Percentiles rank a stretch among this genome's conserved stretches.
These are phyloP conservation scores for Cololabis saira DNA, from an alignment of 2,113 vertebrate genomes.

Conservation along the genomic window DNA sequence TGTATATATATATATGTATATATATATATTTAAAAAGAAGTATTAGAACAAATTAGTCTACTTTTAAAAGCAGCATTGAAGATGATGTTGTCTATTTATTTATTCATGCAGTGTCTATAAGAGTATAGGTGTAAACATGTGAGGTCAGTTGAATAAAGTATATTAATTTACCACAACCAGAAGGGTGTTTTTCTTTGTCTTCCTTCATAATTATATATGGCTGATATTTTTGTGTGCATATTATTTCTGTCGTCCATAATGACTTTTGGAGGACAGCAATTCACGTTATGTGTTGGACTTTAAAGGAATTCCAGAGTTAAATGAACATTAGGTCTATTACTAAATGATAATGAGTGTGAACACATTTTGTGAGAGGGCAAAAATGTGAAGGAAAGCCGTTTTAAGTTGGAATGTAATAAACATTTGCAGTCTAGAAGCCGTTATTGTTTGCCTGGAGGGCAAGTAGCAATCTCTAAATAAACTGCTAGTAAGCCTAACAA, in stretches of 20 bases:
- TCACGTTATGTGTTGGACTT: too few relatives aligned
- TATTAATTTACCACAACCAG: conserved; percentile 72
- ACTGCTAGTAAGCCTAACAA: too few relatives aligned
- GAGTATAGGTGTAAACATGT: conserved; percentile 72
- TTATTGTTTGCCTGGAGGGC: too few relatives aligned
- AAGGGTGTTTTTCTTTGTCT: conserved; percentile 35
- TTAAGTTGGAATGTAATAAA: too few relatives aligned
- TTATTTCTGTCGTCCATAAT: neutral
- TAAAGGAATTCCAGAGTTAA: too few relatives aligned
- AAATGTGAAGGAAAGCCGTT: too few relatives aligned
- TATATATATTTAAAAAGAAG: conserved; percentile 14
- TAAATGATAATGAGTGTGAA: too few relatives aligned
- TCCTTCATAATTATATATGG: neutral
- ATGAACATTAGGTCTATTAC: too few relatives aligned
- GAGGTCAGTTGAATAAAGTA: conserved; percentile 70
- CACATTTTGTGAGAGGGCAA: too few relatives aligned
- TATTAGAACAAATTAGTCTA: conserved; percentile 67
- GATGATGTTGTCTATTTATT: conserved; percentile 79
- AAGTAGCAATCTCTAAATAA: too few relatives aligned
- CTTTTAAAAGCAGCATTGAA: conserved; percentile 80
- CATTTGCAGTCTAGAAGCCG: too few relatives aligned
- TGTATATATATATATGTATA: conserved; percentile 24
- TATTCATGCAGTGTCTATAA: conserved; percentile 69
- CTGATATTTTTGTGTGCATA: neutral
- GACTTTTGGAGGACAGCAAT: neutral